These are phyloP conservation scores for Enteromius trimaculatus DNA, from an alignment of 2,797 vertebrate genomes.

Conservation along the genomic window DNA sequence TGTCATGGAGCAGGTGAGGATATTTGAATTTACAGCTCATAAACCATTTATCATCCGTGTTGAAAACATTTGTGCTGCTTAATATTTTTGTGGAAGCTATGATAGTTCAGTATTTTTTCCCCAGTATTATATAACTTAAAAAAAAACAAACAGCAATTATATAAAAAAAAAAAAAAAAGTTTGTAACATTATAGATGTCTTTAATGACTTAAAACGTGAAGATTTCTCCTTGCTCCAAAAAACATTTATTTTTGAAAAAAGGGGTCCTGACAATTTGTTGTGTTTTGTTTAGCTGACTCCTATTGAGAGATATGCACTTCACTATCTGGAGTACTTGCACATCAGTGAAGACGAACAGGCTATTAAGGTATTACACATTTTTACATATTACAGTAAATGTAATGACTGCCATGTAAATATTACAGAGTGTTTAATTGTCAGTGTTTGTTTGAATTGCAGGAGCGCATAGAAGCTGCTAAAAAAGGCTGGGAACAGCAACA, in stretches of 20 bases:
- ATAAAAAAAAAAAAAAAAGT: neutral
- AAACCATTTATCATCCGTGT: neutral
- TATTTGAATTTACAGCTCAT: neutral
- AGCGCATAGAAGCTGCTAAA: conserved; percentile 81
- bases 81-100: neutral
- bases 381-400: neutral
- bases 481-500: conserved; percentile 86
- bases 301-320: conserved; percentile 91
- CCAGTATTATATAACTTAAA: too few species aligned
- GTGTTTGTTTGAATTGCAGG: conserved; percentile 64
- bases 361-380: conserved; percentile 77
- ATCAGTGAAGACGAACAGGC: conserved; percentile 78
- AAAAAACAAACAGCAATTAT: too few species aligned
- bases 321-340: conserved; percentile 90
- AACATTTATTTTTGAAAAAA: neutral
- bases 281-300: conserved; percentile 84
- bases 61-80: neutral
- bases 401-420: neutral
- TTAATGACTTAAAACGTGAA: neutral
- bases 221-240: neutral
- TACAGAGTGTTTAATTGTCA: neutral
- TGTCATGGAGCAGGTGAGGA: conserved; percentile 89
- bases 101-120: neutral
- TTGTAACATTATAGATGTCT: neutral
- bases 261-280: neutral